Conservation (phyloP, 2,797 vertebrate genomes). For the Paguma larvata region DNA sequence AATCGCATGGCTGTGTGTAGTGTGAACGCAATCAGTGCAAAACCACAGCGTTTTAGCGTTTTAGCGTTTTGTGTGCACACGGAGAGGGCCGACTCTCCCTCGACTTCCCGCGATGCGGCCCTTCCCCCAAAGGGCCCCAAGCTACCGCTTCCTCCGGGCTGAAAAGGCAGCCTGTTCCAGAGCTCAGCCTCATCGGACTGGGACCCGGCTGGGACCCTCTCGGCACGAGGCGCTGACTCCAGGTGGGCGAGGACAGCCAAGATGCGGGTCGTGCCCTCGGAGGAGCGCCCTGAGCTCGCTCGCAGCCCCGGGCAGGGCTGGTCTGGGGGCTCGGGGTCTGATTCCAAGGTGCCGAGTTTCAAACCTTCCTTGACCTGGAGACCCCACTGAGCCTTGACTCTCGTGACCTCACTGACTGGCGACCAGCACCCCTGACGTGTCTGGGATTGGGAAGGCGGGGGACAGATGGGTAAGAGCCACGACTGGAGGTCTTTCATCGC, state of each 20-base stretch:
- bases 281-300: not conserved
- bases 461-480: not conserved
- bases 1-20: fast-evolving
- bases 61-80: fast-evolving
- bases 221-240: not conserved
- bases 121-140: not conserved
- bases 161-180: not conserved
- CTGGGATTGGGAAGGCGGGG: not conserved
- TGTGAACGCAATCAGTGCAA: fast-evolving
- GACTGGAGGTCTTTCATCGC: not conserved
- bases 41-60: not conserved
- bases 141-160: not conserved
- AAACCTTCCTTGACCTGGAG: not conserved
- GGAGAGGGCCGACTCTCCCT: not conserved
- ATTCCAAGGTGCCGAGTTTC: not conserved
- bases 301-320: not conserved
- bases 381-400: not conserved
- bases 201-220: not conserved
- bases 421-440: not conserved
- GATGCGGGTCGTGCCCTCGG: not conserved
- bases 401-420: fast-evolving
- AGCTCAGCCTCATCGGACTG: not conserved
- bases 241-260: not conserved
- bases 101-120: not conserved
- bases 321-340: not conserved